Conservation (phyloP, 2,888 invertebrate genomes). For the Xanthia icteritia region DNA sequence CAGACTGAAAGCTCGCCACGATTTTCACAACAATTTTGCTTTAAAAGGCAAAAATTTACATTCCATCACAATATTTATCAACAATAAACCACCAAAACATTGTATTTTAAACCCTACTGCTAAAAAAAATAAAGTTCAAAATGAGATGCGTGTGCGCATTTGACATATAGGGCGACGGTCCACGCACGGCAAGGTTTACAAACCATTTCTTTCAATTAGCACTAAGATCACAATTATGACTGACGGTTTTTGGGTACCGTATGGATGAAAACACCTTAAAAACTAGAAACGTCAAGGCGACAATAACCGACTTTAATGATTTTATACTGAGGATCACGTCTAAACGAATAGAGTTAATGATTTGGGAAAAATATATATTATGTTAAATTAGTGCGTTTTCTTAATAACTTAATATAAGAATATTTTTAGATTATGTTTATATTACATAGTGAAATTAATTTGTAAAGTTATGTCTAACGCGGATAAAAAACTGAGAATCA, state of each 20-base stretch:
- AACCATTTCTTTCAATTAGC: constrained; percentile 81
- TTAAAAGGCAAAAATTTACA: constrained; percentile 45
- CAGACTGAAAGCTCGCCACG: neutral
- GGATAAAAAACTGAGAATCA: too few relatives aligned
- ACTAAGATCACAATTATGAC: constrained; percentile 66
- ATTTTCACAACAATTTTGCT: constrained; percentile 36
- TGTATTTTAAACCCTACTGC: constrained; percentile 21
- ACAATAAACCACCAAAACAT: constrained; percentile 6
- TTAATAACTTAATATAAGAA: too few relatives aligned
- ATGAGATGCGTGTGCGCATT: constrained; percentile 19
- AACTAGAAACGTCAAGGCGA: too few relatives aligned
- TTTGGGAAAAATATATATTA: too few relatives aligned
- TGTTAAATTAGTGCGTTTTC: too few relatives aligned
- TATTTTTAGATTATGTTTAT: too few relatives aligned
- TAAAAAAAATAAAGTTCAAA: neutral
- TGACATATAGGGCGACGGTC: constrained; percentile 31
- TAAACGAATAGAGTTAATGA: too few relatives aligned
- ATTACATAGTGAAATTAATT: too few relatives aligned
- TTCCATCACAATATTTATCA: constrained; percentile 44
- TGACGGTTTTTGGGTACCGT: constrained; percentile 66
- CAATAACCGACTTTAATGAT: too few relatives aligned
- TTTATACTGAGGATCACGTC: too few relatives aligned
- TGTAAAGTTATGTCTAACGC: too few relatives aligned
- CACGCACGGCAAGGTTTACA: constrained; percentile 69
- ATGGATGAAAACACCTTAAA: neutral